Percentiles rank a stretch among this genome's conserved stretches.
Evolutionary conservation across 2,797 vertebrate genomes (phyloP).

Genomic region (Dipus sagitta): DNA sequence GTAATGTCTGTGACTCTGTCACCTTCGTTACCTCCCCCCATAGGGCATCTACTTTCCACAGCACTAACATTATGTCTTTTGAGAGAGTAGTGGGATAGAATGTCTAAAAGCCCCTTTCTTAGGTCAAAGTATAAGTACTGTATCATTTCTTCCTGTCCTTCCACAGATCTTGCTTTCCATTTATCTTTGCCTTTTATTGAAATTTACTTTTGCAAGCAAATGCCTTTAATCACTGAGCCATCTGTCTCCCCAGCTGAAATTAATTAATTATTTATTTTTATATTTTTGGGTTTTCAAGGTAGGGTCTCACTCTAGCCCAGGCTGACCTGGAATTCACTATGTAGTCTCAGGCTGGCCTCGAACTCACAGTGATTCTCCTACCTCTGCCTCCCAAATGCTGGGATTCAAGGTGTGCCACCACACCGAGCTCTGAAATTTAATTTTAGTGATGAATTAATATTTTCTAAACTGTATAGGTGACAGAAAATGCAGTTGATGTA

Average conservation of each 20-base stretch:
- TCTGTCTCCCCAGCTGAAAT: no score
- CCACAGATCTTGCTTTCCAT: background rate
- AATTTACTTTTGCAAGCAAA: background rate
- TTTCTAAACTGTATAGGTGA: background rate
- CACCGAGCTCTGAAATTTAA: background rate
- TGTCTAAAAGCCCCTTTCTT: conserved; percentile 35
- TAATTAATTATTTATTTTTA: no score
- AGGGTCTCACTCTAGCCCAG: no score
- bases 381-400: no score
- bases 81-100: background rate
- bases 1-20: background rate
- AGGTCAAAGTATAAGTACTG: background rate
- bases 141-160: background rate
- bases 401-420: no score
- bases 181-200: conserved; percentile 49
- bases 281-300: no score
- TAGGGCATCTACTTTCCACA: background rate
- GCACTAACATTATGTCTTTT: background rate
- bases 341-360: no score
- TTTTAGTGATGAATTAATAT: conserved; percentile 1
- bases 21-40: background rate
- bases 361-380: no score
- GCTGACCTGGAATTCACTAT: no score
- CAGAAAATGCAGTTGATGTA: background rate
- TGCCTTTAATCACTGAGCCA: no score